Evolutionary conservation across 92 coral and sea anemone genomes (phyloP), one percentile per base, ranked within the genome.

Genomic region (Phenganax subtilis): DNA sequence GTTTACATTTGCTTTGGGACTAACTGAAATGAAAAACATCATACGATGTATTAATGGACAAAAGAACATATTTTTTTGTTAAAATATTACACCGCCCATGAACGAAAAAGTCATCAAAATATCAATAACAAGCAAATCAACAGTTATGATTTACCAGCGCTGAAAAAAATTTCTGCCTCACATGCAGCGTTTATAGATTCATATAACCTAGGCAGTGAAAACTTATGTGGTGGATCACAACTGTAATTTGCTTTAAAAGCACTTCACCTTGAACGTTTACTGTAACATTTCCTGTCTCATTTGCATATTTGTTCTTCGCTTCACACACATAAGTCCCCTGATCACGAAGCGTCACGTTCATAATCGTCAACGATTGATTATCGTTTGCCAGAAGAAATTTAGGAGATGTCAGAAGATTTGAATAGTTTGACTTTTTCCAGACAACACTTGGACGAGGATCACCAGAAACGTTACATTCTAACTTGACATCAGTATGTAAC

Each of bases 241-340:
- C 69, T 63, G 28, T 81, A 29, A 9, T 60, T 71, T 37, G 47
- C 2, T 1, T 37, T 37, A 37, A 37, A 37, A 37, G 47, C 47
- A 1, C 47, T 37, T 37, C 47, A 68, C 87, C 87, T 79, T 80
- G 78, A 30, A 80, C 79, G 52, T 10, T 74, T 6, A 80, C 68
- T 11, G 68, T 58, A 56, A 84, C 82, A 20, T 63, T 62, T 77
- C 79, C 59, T 44, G 51, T 27, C 15, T 9, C 85, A 7, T 11
- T 63, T 12, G 76, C 82, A 64, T 84, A 72, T 29, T 44, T 77
- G 72, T 88, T 88, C 9, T 28, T 10, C 17, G 85, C 86, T 14
- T 75, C 57, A 71, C 90, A 88, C 16, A 17, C 54, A 59, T 81
- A 88, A 5, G 56, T 57, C 56, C 88, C 88, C 57, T 81, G 86